Evolutionary conservation across 1,140 invertebrate species (phyloP), one percentile per base, ranked within the genome.

Genomic region (Varroa destructor): DNA sequence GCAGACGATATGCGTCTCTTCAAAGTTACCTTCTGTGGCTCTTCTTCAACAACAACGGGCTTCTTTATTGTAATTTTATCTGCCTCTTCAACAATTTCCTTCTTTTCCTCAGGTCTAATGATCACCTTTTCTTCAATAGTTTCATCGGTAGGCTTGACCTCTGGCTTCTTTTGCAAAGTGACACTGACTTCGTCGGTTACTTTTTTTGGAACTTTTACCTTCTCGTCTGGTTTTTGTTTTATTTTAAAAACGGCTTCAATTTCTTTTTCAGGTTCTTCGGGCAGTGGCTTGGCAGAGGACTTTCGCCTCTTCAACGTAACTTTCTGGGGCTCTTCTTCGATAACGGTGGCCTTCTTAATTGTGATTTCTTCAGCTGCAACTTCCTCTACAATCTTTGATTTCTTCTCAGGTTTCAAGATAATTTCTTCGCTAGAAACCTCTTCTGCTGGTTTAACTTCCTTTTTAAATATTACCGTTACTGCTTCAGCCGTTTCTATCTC

Each of bases 241-340:
- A 72, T 37, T 14, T 75, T 71, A 72, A 57, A 55, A 25, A 43
- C n/a, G 73, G 77, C 77, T 76, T 80, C 79, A 73, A 78, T 76
- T 72, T 76, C 73, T 74, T 79, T 76, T 51, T 51, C 42, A 37
- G 36, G 42, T 70, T 76, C 57, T 61, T 61, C 55, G 71, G 73
- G 51, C 71, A 73, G 58, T 70, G 74, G 51, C 46, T 72, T 73
- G 71, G 36, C 73, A 46, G 55, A 61, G 84, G 6, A 86, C 76
- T 56, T 83, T 56, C 71, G 25, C 79, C 75, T 84, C 79, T 75
- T 84, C 80, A 55, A 37, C 55, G 70, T 71, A 61, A 78, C 77
- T 75, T 80, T 76, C 43, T 75, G 74, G 40, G 75, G 71, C 36
- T 64, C 71, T 42, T 76, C 70, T 64, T 72, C 71, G 6, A 56